Conservation (phyloP, 2,888 invertebrate genomes). For the Cecidostiba fungosa region DNA sequence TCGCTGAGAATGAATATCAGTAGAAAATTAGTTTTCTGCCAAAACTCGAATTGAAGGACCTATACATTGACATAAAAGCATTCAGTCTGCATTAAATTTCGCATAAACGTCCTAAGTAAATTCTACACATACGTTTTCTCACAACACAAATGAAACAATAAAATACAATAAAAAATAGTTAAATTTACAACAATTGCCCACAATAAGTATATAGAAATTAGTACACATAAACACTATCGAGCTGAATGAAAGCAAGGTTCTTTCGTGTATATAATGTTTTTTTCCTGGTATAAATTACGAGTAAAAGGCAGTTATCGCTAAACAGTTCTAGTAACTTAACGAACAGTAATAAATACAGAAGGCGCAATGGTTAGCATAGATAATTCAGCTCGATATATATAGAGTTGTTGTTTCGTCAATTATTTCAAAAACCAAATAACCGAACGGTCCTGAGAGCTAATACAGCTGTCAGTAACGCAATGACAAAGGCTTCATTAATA, state of each 20-base stretch:
- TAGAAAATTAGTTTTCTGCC: no score
- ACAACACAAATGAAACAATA: not conserved
- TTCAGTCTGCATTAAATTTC: no score
- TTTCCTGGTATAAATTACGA: constrained; percentile 22
- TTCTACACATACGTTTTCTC: not conserved
- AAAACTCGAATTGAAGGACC: no score
- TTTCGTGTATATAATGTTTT: not conserved
- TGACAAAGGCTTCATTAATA: not conserved
- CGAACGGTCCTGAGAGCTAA: no score
- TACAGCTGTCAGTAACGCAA: not conserved
- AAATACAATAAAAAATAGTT: no score
- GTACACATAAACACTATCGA: not conserved
- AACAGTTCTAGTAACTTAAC: not conserved
- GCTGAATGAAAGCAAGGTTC: not conserved
- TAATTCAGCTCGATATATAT: not conserved
- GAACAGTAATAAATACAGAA: not conserved
- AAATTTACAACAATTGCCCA: not conserved
- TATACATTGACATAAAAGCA: no score
- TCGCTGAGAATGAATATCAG: no score
- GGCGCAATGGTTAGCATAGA: not conserved
- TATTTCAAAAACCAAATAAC: not conserved
- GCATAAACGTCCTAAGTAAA: no score
- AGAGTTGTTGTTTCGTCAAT: no score
- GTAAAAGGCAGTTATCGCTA: not conserved
- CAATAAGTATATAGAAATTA: constrained; percentile 17